A percentile compares a stretch with the other conserved stretches of the same genome.
Evolutionary conservation across 2,797 vertebrate genomes (phyloP).

Genomic region (Choloepus didactylus): DNA sequence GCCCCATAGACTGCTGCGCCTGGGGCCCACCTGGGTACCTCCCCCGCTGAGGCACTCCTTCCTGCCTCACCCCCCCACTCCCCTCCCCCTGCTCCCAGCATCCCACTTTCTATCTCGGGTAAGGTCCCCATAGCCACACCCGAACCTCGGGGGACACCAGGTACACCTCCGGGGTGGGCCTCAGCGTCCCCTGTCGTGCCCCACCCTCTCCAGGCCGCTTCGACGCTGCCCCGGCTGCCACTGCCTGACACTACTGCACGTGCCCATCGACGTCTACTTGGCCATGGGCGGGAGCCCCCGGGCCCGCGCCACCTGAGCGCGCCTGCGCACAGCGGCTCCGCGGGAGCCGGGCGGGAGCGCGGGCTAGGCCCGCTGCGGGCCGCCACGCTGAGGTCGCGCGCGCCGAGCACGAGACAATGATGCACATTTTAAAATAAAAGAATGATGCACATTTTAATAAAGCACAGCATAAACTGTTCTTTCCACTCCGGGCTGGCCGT

Average conservation of each 20-base stretch:
- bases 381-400: constrained; percentile 80
- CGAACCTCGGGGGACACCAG: background rate
- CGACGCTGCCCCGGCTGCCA: constrained; percentile 88
- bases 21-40: background rate
- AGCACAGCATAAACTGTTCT: constrained; percentile 83
- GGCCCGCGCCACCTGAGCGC: constrained; percentile 79
- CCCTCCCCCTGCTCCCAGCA: too few species aligned
- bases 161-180: background rate
- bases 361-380: constrained; percentile 63
- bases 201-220: constrained; percentile 84
- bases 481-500: constrained; percentile 75
- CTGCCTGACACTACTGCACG: constrained; percentile 87
- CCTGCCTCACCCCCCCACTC: background rate
- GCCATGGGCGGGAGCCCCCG: constrained; percentile 85
- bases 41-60: too few species aligned
- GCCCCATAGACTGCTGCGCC: constrained; percentile 70
- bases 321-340: constrained; percentile 45
- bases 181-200: background rate
- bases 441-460: constrained; percentile 86
- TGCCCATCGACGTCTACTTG: constrained; percentile 88
- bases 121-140: background rate
- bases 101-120: background rate
- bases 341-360: constrained; percentile 71
- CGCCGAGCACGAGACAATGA: constrained; percentile 78
- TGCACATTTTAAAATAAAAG: constrained; percentile 83